Percentiles rank a stretch among this genome's conserved stretches.
phyloP scores from a whole-genome alignment of 2,797 vertebrate species.

The Sciaenops ocellatus region DNA sequence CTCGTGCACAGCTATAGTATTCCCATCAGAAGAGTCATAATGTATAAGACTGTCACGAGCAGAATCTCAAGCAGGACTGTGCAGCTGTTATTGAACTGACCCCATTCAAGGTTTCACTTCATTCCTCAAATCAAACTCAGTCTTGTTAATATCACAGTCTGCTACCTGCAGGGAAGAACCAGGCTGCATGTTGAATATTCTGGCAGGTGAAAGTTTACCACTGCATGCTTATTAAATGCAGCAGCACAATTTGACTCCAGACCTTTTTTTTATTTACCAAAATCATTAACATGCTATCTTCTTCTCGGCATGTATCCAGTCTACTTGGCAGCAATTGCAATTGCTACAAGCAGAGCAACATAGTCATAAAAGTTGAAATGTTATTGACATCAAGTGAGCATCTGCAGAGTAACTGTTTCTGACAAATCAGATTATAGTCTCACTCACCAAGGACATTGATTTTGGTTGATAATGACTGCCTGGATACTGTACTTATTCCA shows the following conservation, averaged over 20 bases:
- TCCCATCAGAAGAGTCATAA: slow-evolving; percentile 20
- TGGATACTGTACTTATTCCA: neutral
- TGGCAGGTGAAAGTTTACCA: neutral
- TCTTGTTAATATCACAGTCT: neutral
- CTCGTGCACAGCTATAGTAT: slow-evolving; percentile 7
- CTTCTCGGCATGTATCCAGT: slow-evolving; percentile 20
- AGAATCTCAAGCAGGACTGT: slow-evolving; percentile 28
- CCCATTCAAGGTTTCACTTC: slow-evolving; percentile 22
- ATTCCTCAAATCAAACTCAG: neutral
- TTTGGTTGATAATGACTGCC: fast-evolving
- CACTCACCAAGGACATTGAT: neutral
- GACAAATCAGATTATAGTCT: neutral
- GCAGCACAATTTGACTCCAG: slow-evolving; percentile 2
- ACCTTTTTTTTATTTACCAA: neutral
- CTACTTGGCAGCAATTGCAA: slow-evolving; percentile 27
- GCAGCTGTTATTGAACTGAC: slow-evolving; percentile 21
- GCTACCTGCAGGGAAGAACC: neutral
- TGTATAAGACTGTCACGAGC: slow-evolving; percentile 14
- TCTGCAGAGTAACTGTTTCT: neutral
- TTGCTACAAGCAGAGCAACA: neutral
- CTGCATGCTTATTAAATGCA: neutral
- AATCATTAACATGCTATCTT: slow-evolving; percentile 21
- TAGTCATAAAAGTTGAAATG: slow-evolving; percentile 22
- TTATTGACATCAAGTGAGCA: neutral
- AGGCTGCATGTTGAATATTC: neutral